These are phyloP conservation scores for Drosophila peninsularis DNA, from an alignment of 2,888 invertebrate genomes.

Conservation along the genomic window DNA sequence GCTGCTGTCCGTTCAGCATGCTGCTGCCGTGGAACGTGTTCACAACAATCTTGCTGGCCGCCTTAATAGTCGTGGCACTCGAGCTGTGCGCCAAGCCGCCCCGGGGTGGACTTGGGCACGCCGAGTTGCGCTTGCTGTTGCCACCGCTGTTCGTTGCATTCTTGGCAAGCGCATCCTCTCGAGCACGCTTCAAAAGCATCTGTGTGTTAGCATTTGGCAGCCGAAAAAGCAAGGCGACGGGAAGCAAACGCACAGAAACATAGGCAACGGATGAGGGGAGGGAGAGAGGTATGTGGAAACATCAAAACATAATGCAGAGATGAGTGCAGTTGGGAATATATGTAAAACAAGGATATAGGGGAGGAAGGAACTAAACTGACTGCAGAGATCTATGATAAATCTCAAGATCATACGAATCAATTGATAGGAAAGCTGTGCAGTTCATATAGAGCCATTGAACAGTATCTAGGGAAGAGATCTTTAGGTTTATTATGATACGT, in stretches of 20 bases:
- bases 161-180: constrained; percentile 75
- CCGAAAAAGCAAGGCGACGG: constrained; percentile 55
- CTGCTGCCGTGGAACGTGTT: constrained; percentile 84
- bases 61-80: constrained; percentile 60
- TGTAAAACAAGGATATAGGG: no score
- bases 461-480: neutral
- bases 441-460: neutral
- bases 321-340: no score
- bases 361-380: neutral
- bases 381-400: no score
- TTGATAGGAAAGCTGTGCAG: neutral
- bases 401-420: no score
- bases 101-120: constrained; percentile 32
- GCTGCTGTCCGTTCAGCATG: constrained; percentile 79
- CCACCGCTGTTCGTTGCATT: constrained; percentile 39
- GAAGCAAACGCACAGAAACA: constrained; percentile 12
- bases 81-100: constrained; percentile 35
- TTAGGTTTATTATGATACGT: neutral
- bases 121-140: constrained; percentile 47
- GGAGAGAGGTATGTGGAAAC: neutral
- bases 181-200: constrained; percentile 84
- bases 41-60: constrained; percentile 82
- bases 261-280: constrained; percentile 4
- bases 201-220: constrained; percentile 57
- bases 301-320: neutral